Evolutionary conservation across 2,113 vertebrate genomes (phyloP), one percentile per base, ranked within the genome.

Genomic region (Oreotragus oreotragus): DNA sequence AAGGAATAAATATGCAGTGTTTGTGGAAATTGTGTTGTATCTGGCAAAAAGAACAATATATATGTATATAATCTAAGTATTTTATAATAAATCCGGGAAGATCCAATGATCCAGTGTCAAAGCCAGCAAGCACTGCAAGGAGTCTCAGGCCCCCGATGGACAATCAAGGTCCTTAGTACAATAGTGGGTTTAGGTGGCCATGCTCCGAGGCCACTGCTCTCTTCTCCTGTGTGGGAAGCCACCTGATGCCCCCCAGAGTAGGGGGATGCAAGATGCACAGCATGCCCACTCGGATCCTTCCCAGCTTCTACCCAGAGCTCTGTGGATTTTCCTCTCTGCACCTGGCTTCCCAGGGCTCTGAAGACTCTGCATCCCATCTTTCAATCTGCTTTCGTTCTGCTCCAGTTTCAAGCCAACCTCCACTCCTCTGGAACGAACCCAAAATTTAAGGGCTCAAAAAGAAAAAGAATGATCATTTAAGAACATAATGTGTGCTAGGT

Each of bases 1-100:
- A 79, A 88, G 57, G 85, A 97, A 96, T 93, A 96, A 96, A 97
- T 96, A 95, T 49, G 39, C 84, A 95, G 49, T 83, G 80, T 95
- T 86, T 60, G 77, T 80, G 83, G 70, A 96, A 97, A 98, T 12
- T 60, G 81, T 91, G 64, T 95, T 92, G 91, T n/a, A 5, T 76
- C 93, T 97, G 77, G 57, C 27, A 84, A 86, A 92, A 93, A 85
- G 76, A 66, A 84, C 1, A 6, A 97, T 94, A 97, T 93, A 97
- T 97, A 97, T 89, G 93, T 87, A 95, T 94, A 86, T 2, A 47
- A 83, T 86, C 60, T 89, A 96, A 95, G 89, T 84, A 83, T 94
- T 96, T 94, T 86, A 80, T 86, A 51, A 92, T 94, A 97, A 94
- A 97, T 89, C 96, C 45, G 62, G 77, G 88, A 96, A 33, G 60